Percentiles rank a stretch among this genome's conserved stretches.
Conservation (phyloP, 1,140 invertebrate genomes). For the Trissolcus basalis region DNA sequence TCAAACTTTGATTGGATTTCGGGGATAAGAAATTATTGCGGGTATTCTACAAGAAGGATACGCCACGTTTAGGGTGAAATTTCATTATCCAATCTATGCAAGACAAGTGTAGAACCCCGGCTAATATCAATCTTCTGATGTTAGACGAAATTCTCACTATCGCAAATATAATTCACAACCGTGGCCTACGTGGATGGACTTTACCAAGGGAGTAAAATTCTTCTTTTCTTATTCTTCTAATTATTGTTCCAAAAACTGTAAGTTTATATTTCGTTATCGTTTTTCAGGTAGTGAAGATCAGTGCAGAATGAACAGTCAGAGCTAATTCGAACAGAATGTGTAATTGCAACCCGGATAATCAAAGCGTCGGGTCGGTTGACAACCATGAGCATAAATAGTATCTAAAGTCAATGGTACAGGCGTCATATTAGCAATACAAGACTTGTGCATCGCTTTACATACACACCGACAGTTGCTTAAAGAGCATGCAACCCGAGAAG, state of each 20-base stretch:
- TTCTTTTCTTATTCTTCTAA: too few relatives aligned
- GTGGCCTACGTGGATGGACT: too few relatives aligned
- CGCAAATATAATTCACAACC: too few relatives aligned
- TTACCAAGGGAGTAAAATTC: too few relatives aligned
- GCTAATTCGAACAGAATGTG: conserved; percentile 19
- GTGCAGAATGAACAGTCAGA: neutral
- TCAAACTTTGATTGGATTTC: neutral
- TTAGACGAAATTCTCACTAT: neutral
- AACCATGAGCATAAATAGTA: conserved; percentile 46
- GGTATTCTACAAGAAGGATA: conserved; percentile 28
- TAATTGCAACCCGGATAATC: conserved; percentile 37
- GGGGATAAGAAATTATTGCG: conserved; percentile 37
- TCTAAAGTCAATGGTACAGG: conserved; percentile 55
- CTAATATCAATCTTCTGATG: neutral
- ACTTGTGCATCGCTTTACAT: conserved; percentile 41
- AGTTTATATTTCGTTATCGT: too few relatives aligned
- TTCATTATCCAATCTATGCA: conserved; percentile 53
- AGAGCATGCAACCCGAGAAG: conserved; percentile 51
- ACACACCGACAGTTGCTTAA: conserved; percentile 53
- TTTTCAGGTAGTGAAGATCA: neutral
- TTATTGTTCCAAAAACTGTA: too few relatives aligned
- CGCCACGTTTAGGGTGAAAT: conserved; percentile 61
- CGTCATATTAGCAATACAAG: conserved; percentile 50
- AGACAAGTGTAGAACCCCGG: conserved; percentile 16
- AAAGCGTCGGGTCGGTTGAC: conserved; percentile 29